Base-by-base conservation (phyloP, 35 echinoderm and acorn worm genomes). In the Patiria miniata region DNA sequence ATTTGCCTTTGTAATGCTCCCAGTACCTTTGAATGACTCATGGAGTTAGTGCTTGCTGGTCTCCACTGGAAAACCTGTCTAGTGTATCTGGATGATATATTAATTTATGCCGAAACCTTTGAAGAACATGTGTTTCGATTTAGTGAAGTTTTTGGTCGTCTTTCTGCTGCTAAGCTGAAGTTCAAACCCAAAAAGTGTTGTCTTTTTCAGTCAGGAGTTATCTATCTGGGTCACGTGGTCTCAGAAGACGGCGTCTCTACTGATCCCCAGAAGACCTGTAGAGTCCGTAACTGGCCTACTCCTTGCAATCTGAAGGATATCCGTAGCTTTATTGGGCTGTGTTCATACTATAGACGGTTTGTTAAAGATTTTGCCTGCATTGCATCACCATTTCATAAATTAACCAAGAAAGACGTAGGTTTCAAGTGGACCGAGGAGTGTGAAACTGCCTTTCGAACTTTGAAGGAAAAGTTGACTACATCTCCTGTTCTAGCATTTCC, bases 341-440 rank as follows among this genome's bases (percentile, higher is more conserved):
- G 68, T 17, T 93, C 85, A 30, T 88, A 88, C n/a, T n/a, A n/a
- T n/a, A n/a, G n/a, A n/a, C n/a, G n/a, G n/a, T n/a, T n/a, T n/a
- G n/a, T n/a, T n/a, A 68, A 88, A 93, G 68, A 39, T 84, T 10
- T 39, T 52, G 22, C 88, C 83, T 57, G 57, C 83, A n/a, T 5
- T 19, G 8, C 52, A 77, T 57, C 88, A 52, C 83, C 19, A 52
- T 22, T 18, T 52, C 16, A 78, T 90, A 14, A 85, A 78, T 47
- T 93, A 57, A 78, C 60, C 6, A 22, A 77, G 37, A 86, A 86
- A 33, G 28, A 77, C n/a, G 21, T 9, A 39, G 5, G 47, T 23
- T 93, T 93, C 83, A 61, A 56, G 6, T 93, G 91, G 91, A 79
- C 37, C 38, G 61, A 83, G 2, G 83, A 93, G 61, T 89, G 86